Evolutionary conservation across 1,140 invertebrate species (phyloP).

Genomic region (Zaprionus inermis): DNA sequence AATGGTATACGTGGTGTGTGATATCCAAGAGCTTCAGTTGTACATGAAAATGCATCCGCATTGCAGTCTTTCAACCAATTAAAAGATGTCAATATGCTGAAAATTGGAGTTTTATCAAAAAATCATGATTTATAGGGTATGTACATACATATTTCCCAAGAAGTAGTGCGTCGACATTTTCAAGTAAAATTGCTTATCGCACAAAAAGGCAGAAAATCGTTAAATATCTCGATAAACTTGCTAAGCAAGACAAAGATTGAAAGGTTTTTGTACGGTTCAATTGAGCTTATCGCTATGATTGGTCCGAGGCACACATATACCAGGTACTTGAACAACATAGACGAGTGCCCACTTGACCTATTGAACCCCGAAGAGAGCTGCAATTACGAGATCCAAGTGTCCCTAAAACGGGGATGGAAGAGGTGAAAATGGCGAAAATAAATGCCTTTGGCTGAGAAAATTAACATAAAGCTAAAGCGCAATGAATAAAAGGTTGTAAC

Average conservation of each 20-base stretch:
- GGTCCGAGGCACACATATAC: too few relatives aligned
- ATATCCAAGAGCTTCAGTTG: not conserved
- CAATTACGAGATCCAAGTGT: not conserved
- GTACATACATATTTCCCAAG: not conserved
- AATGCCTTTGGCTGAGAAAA: not conserved
- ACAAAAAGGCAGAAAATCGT: not conserved
- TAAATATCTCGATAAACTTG: not conserved
- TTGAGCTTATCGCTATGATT: conserved; percentile 27
- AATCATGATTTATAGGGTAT: not conserved
- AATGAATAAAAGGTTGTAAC: conserved; percentile 10
- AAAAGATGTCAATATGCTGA: too few relatives aligned
- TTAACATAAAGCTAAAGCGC: not conserved
- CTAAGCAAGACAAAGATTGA: not conserved
- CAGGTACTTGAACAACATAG: not conserved
- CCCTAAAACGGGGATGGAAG: too few relatives aligned
- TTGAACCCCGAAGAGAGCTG: not conserved
- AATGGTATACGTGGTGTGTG: not conserved
- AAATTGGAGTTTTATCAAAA: too few relatives aligned
- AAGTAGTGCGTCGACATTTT: not conserved
- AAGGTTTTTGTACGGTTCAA: not conserved
- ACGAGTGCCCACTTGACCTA: not conserved
- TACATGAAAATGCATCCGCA: too few relatives aligned
- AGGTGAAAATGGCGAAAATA: not conserved
- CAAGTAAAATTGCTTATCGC: not conserved
- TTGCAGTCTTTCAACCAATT: not conserved